phyloP scores from a whole-genome alignment of 2,888 invertebrate species.

The Busseola fusca region DNA sequence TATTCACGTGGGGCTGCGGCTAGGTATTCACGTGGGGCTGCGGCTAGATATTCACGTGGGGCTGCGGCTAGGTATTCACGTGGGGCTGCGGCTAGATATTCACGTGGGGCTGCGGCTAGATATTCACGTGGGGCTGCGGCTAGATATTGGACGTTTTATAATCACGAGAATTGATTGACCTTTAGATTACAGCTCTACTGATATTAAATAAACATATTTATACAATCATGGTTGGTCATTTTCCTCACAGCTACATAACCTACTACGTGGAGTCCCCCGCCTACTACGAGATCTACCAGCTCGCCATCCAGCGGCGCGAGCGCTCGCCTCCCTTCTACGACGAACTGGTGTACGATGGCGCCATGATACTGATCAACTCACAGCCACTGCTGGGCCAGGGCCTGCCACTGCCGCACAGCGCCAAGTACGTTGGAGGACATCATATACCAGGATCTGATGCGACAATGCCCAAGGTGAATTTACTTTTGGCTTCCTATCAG shows the following conservation, averaged over 20 bases:
- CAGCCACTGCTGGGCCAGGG: constrained; percentile 71
- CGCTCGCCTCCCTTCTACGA: constrained; percentile 69
- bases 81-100: too few relatives aligned
- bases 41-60: background rate
- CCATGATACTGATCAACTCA: constrained; percentile 74
- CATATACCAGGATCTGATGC: constrained; percentile 65
- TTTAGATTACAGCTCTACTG: background rate
- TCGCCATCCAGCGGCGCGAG: constrained; percentile 64
- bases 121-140: background rate
- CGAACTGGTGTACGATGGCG: constrained; percentile 66
- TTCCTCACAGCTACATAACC: constrained; percentile 65
- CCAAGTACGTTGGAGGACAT: constrained; percentile 75
- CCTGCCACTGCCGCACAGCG: constrained; percentile 69
- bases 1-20: background rate
- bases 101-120: too few relatives aligned
- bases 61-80: too few relatives aligned
- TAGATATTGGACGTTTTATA: background rate
- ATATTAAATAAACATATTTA: background rate
- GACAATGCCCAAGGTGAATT: constrained; percentile 67
- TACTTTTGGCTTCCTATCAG: background rate
- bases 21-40: too few relatives aligned
- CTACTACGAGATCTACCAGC: constrained; percentile 68
- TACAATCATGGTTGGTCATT: too few relatives aligned
- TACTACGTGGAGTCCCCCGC: constrained; percentile 69
- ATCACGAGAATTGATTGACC: background rate